Percentiles rank a stretch among this genome's conserved stretches.
These are phyloP conservation scores for Spermophilus dauricus DNA, from an alignment of 2,113 vertebrate genomes.

Conservation along the genomic window DNA sequence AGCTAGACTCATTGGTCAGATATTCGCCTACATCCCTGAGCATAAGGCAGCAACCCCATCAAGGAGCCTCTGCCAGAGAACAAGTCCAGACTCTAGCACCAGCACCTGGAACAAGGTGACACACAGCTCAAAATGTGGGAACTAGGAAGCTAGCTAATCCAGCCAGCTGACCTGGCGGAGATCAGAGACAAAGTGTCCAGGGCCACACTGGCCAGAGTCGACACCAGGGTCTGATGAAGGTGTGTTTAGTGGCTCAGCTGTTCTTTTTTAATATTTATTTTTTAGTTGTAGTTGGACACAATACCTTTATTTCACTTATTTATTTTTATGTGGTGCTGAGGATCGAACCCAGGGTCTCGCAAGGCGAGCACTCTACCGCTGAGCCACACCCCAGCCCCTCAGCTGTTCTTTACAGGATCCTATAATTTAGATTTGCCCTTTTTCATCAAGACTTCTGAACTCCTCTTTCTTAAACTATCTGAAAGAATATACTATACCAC, in stretches of 20 bases:
- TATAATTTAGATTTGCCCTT: not conserved
- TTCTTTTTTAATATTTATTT: not conserved
- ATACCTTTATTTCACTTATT: no score
- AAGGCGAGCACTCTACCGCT: no score
- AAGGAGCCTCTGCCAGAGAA: not conserved
- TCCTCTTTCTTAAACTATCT: not conserved
- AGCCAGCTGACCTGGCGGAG: not conserved
- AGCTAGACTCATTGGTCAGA: not conserved
- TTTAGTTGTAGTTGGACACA: no score
- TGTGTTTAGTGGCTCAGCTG: not conserved
- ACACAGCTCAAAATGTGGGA: not conserved
- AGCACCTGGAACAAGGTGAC: not conserved
- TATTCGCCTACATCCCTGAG: not conserved
- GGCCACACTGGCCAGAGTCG: not conserved
- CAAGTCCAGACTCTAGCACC: conserved; percentile 9
- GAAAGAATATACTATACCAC: conserved; percentile 9
- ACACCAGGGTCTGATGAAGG: not conserved
- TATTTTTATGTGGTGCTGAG: no score
- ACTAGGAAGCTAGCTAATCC: not conserved
- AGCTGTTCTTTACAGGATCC: not conserved
- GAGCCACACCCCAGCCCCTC: not conserved
- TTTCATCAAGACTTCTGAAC: conserved; percentile 16
- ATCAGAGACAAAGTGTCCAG: not conserved
- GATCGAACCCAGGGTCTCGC: no score
- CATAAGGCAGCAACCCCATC: not conserved